phyloP scores from a whole-genome alignment of 2,888 invertebrate species.

The Drosophila pseudotakahashii region DNA sequence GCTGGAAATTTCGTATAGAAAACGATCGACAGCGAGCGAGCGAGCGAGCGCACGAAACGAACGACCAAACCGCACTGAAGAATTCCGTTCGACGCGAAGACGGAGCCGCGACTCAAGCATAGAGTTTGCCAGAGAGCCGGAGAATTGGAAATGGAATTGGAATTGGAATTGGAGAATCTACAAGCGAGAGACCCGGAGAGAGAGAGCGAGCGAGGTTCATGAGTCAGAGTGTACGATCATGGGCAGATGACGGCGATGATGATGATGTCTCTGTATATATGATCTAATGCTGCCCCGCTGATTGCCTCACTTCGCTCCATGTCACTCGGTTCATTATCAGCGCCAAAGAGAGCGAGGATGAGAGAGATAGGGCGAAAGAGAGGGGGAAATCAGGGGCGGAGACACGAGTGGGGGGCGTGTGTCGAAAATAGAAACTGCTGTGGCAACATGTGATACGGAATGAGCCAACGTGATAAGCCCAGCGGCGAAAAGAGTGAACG shows the following conservation, averaged over 20 bases:
- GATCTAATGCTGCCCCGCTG: conserved; percentile 65
- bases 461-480: conserved; percentile 46
- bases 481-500: conserved; percentile 46
- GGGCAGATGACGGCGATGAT: conserved; percentile 21
- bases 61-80: conserved; percentile 78
- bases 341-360: conserved; percentile 8
- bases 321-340: conserved; percentile 56
- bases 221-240: conserved; percentile 62
- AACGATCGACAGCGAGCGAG: conserved; percentile 40
- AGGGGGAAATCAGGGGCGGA: neutral
- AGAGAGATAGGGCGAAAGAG: neutral
- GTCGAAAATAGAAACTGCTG: conserved; percentile 69
- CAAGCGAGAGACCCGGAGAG: neutral
- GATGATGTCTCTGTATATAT: conserved; percentile 47
- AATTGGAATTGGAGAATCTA: conserved; percentile 12
- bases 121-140: conserved; percentile 43
- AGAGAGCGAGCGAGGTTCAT: conserved; percentile 41
- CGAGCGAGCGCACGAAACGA: conserved; percentile 70
- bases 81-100: conserved; percentile 49
- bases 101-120: conserved; percentile 46
- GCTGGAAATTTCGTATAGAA: conserved; percentile 8
- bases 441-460: conserved; percentile 43
- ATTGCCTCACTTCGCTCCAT: conserved; percentile 58
- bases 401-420: conserved; percentile 32
- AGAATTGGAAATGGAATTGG: conserved; percentile 20